These are phyloP conservation scores for Pyrochroa serraticornis DNA, from an alignment of 2,888 invertebrate genomes.

Conservation along the genomic window DNA sequence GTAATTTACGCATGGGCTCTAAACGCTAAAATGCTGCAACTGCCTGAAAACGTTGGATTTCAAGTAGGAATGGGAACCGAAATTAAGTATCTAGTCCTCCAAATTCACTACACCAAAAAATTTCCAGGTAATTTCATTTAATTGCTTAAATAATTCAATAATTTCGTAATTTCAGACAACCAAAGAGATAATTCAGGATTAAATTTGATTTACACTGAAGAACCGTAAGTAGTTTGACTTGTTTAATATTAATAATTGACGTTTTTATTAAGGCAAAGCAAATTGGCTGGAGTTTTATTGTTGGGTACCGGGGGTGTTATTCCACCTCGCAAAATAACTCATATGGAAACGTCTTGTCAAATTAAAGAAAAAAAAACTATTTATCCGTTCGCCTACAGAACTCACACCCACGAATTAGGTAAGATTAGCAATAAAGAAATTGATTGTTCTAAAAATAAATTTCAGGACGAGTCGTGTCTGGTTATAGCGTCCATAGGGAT, in stretches of 20 bases:
- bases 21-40: conserved; percentile 80
- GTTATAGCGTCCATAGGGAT: conserved; percentile 73
- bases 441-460: background rate
- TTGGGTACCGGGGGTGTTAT: conserved; percentile 87
- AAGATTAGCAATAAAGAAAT: conserved; percentile 36
- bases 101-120: conserved; percentile 67
- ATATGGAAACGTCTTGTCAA: conserved; percentile 91
- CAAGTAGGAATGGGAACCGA: conserved; percentile 83
- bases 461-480: conserved; percentile 79
- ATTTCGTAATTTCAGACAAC: conserved; percentile 65
- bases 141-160: conserved; percentile 1
- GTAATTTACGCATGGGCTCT: conserved; percentile 95
- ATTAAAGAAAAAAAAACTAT: conserved; percentile 81
- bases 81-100: conserved; percentile 89
- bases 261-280: conserved; percentile 69
- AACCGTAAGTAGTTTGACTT: conserved; percentile 63
- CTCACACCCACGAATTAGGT: conserved; percentile 91
- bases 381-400: conserved; percentile 94
- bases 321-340: conserved; percentile 69
- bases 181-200: conserved; percentile 86
- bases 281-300: conserved; percentile 89
- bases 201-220: conserved; percentile 76
- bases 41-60: conserved; percentile 91
- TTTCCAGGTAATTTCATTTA: conserved; percentile 41
- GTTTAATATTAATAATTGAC: conserved; percentile 16